Conservation (phyloP, 2,888 invertebrate species). For the Stenotaenia linearis region DNA sequence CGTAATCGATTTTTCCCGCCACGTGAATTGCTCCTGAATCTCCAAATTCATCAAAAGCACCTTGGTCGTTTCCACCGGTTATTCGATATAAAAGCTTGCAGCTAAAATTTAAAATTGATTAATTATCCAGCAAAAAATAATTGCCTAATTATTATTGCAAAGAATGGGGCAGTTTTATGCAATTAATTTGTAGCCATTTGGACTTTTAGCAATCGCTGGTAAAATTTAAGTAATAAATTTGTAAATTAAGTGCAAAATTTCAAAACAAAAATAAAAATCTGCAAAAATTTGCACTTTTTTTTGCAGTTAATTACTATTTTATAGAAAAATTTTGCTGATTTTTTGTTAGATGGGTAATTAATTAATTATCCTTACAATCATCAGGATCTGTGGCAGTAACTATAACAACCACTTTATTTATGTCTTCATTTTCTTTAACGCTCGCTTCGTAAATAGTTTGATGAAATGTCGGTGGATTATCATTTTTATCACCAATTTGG, state of each 20-base stretch:
- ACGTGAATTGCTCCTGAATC: slow-evolving; percentile 86
- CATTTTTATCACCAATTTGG: slow-evolving; percentile 91
- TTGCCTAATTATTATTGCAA: no score
- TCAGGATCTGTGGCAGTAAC: slow-evolving; percentile 84
- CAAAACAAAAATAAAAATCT: not conserved
- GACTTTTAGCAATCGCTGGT: no score
- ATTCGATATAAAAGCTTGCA: slow-evolving; percentile 80
- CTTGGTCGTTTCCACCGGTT: slow-evolving; percentile 73
- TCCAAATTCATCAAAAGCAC: slow-evolving; percentile 68
- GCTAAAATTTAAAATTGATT: slow-evolving; percentile 49
- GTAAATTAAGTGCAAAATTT: not conserved
- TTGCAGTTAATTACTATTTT: no score
- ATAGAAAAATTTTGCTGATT: no score
- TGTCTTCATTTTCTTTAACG: slow-evolving; percentile 69
- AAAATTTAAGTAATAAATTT: no score
- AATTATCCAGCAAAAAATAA: no score
- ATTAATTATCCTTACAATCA: no score
- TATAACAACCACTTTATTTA: slow-evolving; percentile 74
- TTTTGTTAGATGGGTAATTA: no score
- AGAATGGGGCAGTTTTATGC: no score
- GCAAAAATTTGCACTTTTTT: no score
- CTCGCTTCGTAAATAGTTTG: slow-evolving; percentile 55
- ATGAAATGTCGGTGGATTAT: slow-evolving; percentile 87
- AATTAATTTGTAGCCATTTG: no score
- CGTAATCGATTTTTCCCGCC: slow-evolving; percentile 93